Evolutionary conservation across 2,888 invertebrate genomes (phyloP), one percentile per base, ranked within the genome.

Genomic region (Patella caerulea): DNA sequence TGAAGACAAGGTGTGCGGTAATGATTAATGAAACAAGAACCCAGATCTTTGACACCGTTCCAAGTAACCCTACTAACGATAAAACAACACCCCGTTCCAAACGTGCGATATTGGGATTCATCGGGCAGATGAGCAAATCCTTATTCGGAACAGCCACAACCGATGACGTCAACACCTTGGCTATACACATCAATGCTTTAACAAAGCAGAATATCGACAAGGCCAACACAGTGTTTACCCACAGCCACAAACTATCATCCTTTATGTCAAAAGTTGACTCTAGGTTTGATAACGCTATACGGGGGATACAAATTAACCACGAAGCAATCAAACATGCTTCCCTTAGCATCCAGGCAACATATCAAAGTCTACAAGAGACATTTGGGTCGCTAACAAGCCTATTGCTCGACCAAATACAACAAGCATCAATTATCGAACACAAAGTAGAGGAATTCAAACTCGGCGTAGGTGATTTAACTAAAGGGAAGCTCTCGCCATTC

Each of bases 101-200:
- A n/a, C 56, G 17, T 17, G 56, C 56, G 5, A 3, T 34, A 15
- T 19, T 71, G 17, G 29, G 29, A 34, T 24, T 71, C 45, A 71
- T 71, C 19, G 71, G 71, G 5, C 15, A 71, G 5, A 29, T 71
- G 17, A n/a, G n/a, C 19, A 15, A 19, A 15, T 24, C 71, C 17
- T 15, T 71, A n/a, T 71, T 71, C 17, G 71, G 71, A 71, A 71
- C 71, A 71, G 71, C 29, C 24, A 71, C 71, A 71, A 34, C 45
- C 29, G 9, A 71, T n/a, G 71, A 71, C 45, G 71, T 71, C 19
- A 14, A 71, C 15, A 29, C 19, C 15, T 71, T 71, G 45, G 71
- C 71, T 24, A 19, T 5, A 15, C 71, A 24, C 71, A 71, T 71
- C 24, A 71, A 71, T 71, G 71, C 71, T 15, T 9, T 71, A 4